phyloP scores from a whole-genome alignment of 2,888 invertebrate species.

The Pyrgus malvae region DNA sequence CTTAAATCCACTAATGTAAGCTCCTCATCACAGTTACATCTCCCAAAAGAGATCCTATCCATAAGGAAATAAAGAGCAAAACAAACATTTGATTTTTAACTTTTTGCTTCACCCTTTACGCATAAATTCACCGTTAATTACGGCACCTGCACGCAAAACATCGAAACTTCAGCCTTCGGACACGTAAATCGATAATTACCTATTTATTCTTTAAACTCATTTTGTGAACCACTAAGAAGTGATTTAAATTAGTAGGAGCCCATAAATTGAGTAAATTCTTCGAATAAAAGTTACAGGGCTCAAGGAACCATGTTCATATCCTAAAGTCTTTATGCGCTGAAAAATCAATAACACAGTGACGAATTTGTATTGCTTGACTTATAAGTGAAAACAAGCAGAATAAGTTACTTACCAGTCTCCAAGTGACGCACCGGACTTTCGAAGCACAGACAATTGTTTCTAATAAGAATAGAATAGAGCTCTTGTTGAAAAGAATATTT shows the following conservation, averaged over 20 bases:
- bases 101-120: no score
- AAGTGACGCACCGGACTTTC: not conserved
- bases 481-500: slow-evolving; percentile 18
- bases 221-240: no score
- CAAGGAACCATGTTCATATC: not conserved
- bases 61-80: no score
- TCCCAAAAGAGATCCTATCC: no score
- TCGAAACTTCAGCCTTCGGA: not conserved
- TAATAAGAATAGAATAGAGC: not conserved
- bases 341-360: slow-evolving; percentile 28
- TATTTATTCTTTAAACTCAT: not conserved
- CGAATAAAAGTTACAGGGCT: not conserved
- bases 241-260: no score
- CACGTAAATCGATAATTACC: not conserved
- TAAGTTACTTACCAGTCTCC: slow-evolving; percentile 3
- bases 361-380: not conserved
- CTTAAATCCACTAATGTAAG: no score
- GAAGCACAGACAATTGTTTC: not conserved
- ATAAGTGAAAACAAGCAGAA: not conserved
- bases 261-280: no score
- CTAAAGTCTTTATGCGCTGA: slow-evolving; percentile 18
- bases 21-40: no score
- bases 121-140: not conserved
- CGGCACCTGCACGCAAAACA: not conserved
- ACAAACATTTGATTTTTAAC: no score